Evolutionary conservation across 2,113 vertebrate genomes (phyloP).

Genomic region (Bujurquina vittata): DNA sequence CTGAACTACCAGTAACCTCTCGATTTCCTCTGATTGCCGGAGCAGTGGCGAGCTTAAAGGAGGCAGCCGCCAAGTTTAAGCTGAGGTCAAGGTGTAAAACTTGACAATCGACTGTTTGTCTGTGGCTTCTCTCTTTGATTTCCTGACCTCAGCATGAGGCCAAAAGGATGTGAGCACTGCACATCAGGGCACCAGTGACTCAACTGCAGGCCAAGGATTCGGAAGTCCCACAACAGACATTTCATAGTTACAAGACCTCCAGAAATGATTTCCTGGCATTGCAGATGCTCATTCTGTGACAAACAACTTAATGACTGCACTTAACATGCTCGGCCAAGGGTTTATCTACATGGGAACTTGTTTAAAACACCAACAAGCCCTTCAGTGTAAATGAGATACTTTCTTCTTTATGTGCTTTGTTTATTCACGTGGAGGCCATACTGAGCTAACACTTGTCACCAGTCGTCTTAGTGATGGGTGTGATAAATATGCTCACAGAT

Average conservation of each 20-base stretch:
- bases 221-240: slow-evolving; percentile 42
- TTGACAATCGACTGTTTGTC: slow-evolving; percentile 79
- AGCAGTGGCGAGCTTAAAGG: slow-evolving; percentile 67
- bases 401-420: slow-evolving; percentile 45
- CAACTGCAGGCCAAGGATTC: slow-evolving; percentile 48
- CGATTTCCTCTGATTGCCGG: slow-evolving; percentile 72
- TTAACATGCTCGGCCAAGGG: slow-evolving; percentile 9
- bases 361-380: background rate
- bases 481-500: slow-evolving; percentile 65
- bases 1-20: slow-evolving; percentile 79
- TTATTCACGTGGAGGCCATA: slow-evolving; percentile 63
- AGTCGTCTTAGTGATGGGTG: slow-evolving; percentile 50
- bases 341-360: slow-evolving; percentile 38
- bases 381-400: slow-evolving; percentile 9
- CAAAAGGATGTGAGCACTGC: slow-evolving; percentile 51
- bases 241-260: slow-evolving; percentile 50
- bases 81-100: slow-evolving; percentile 76
- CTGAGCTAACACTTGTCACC: slow-evolving; percentile 40
- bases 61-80: slow-evolving; percentile 72
- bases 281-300: slow-evolving; percentile 43
- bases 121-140: slow-evolving; percentile 70
- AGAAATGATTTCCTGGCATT: slow-evolving; percentile 54
- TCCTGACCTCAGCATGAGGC: slow-evolving; percentile 64
- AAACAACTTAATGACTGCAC: slow-evolving; percentile 53
- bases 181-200: slow-evolving; percentile 52